Base-by-base conservation (phyloP, 92 coral and sea anemone genomes). In the Zoanthus sansibaricus region DNA sequence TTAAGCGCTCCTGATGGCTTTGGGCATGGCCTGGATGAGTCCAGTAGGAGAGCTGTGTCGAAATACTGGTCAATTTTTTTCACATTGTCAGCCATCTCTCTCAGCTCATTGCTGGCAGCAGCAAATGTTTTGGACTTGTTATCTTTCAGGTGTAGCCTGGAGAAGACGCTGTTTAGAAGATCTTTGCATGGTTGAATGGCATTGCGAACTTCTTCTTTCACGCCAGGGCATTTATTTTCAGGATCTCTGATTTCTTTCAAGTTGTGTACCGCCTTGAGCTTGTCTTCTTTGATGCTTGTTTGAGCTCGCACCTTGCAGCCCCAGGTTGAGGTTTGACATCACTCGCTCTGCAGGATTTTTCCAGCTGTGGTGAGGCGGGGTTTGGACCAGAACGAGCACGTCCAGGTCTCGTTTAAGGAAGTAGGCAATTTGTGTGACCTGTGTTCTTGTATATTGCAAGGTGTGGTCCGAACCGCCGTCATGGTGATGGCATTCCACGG, bases 261-360 rank as follows among this genome's bases (percentile, higher is more conserved):
- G 86, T 79, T 89, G 70, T 86, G 82, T 67, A 78, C 92, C 10
- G 77, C 70, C 77, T 82, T 89, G 76, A 86, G 86, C 47, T 51
- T 78, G 72, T 46, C 78, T 72, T 89, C 89, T 77, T 75, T 80
- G 25, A 87, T 85, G 82, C 84, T 54, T 89, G 89, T 83, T 74
- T 83, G 76, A 25, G 66, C 93, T 88, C 55, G 68, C 64, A 67
- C 91, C 93, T 87, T 88, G 88, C 46, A 87, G 76, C 37, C 91
- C 91, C 80, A 91, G 71, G 85, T 88, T 87, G 78, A 91, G 91
- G 78, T 87, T 91, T 49, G 93, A 82, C 91, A 90, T 87, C 70
- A 90, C 86, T 74, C 91, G 83, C 77, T 90, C 93, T 72, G 90
- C 85, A 16, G 93, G 91, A 83, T 90, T 90, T 75, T 87, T 90